These are phyloP conservation scores for Puma concolor DNA, from an alignment of 2,113 vertebrate genomes.

Conservation along the genomic window DNA sequence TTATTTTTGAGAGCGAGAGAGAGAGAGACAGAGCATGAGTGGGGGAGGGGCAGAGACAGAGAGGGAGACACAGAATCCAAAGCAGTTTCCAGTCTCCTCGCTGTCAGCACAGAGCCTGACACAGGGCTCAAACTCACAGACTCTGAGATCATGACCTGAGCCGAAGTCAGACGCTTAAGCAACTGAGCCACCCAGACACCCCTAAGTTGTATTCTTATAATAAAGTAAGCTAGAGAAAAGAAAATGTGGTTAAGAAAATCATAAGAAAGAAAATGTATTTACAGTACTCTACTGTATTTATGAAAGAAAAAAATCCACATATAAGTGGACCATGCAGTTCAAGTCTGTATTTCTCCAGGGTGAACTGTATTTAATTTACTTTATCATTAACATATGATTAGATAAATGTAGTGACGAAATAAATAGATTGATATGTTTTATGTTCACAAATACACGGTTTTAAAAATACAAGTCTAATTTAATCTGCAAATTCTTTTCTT, in stretches of 20 bases:
- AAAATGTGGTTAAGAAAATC: background rate
- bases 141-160: too few relatives aligned
- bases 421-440: slow-evolving; percentile 65
- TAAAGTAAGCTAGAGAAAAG: background rate
- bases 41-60: too few relatives aligned
- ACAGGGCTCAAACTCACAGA: too few relatives aligned
- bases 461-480: background rate
- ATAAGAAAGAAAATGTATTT: background rate
- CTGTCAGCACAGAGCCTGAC: too few relatives aligned
- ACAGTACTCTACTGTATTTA: background rate
- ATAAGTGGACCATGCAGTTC: background rate
- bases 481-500: slow-evolving; percentile 40
- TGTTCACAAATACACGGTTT: slow-evolving; percentile 5
- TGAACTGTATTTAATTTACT: slow-evolving; percentile 70
- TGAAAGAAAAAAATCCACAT: background rate
- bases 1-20: too few relatives aligned
- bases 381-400: slow-evolving; percentile 68
- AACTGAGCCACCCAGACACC: too few relatives aligned
- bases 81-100: too few relatives aligned
- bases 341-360: background rate
- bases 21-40: too few relatives aligned
- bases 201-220: background rate
- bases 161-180: too few relatives aligned
- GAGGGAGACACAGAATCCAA: too few relatives aligned
- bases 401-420: slow-evolving; percentile 66